Percentiles rank a stretch among this genome's conserved stretches.
These are phyloP conservation scores for Salvelinus namaycush DNA, from an alignment of 2,113 vertebrate genomes.

Conservation along the genomic window DNA sequence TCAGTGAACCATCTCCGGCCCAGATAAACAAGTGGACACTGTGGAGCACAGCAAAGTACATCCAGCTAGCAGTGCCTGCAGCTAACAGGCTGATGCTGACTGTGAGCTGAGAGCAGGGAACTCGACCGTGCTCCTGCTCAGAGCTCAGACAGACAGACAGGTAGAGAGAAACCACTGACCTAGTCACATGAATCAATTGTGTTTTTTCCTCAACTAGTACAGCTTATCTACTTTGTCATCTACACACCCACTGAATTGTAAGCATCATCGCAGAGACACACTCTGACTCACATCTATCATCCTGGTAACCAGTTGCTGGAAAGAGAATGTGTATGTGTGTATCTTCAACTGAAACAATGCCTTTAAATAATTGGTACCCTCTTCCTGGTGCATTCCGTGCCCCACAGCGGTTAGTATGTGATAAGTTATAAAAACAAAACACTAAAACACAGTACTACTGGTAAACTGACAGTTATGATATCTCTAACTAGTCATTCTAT, in stretches of 20 bases:
- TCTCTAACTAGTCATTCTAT: constrained; percentile 62
- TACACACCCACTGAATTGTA: constrained; percentile 37
- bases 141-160: constrained; percentile 40
- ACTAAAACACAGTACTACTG: not conserved
- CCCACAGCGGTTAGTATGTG: too few species aligned
- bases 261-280: constrained; percentile 9
- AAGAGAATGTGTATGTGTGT: not conserved
- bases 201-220: constrained; percentile 43
- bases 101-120: not conserved
- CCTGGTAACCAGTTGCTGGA: not conserved
- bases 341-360: not conserved
- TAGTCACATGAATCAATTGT: constrained; percentile 55
- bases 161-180: constrained; percentile 66
- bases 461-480: constrained; percentile 29
- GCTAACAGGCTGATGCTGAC: constrained; percentile 31
- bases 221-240: constrained; percentile 41
- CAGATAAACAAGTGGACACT: constrained; percentile 62
- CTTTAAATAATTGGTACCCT: not conserved
- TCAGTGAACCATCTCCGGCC: constrained; percentile 48
- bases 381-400: too few species aligned
- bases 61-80: constrained; percentile 38
- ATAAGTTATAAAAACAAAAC: not conserved
- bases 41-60: constrained; percentile 4
- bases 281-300: not conserved
- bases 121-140: constrained; percentile 8